Percentiles rank a stretch among this genome's conserved stretches.
These are phyloP conservation scores for Leptinotarsa tumamoca DNA, from an alignment of 2,888 invertebrate species.

Conservation along the genomic window DNA sequence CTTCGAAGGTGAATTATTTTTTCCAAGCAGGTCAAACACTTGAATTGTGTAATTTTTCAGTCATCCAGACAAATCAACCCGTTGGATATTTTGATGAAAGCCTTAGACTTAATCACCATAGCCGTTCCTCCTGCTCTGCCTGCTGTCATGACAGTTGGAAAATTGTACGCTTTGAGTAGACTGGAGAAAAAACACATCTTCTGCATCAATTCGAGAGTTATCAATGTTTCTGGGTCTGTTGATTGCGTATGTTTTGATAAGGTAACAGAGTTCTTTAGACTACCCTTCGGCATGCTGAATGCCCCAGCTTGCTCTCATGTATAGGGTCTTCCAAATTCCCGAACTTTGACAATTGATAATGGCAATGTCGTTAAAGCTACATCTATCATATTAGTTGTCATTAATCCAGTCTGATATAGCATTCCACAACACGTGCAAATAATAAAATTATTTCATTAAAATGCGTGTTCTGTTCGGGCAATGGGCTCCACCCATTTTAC, in stretches of 20 bases:
- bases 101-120: conserved; percentile 92
- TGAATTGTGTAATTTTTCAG: conserved; percentile 62
- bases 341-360: no score
- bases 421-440: no score
- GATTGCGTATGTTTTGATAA: conserved; percentile 93
- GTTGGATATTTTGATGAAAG: conserved; percentile 80
- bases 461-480: no score
- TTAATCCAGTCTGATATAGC: no score
- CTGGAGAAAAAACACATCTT: conserved; percentile 83
- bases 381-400: no score
- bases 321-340: background rate
- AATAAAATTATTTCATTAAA: no score
- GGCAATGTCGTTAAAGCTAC: no score
- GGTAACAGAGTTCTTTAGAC: conserved; percentile 65
- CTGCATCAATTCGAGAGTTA: conserved; percentile 93
- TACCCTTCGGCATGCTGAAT: background rate
- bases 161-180: conserved; percentile 89
- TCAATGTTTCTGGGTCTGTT: conserved; percentile 91
- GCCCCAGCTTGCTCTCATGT: background rate
- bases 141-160: conserved; percentile 96
- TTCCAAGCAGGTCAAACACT: no score
- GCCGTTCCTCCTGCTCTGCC: conserved; percentile 95
- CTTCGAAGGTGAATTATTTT: conserved; percentile 77
- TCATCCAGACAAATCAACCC: conserved; percentile 72
- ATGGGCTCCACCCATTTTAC: no score